phyloP scores from a whole-genome alignment of 2,797 vertebrate genomes.

The Platalea minor region DNA sequence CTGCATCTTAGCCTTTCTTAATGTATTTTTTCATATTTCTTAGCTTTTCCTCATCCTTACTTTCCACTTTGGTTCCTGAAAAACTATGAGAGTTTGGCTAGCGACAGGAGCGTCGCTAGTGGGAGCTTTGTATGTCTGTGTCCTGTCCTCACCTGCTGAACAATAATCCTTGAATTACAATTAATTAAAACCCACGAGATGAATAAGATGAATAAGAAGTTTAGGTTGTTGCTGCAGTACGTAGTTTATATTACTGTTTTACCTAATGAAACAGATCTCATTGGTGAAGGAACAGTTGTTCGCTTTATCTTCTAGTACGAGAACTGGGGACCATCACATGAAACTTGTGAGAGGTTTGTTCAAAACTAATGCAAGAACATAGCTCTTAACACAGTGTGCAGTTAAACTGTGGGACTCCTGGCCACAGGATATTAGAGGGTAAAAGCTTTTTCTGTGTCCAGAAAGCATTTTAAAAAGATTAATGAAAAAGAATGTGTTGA shows the following conservation, averaged over 20 bases:
- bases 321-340: neutral
- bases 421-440: neutral
- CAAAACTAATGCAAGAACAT: neutral
- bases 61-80: neutral
- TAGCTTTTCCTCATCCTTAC: neutral
- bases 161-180: neutral
- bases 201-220: neutral
- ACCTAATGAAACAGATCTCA: neutral
- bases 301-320: neutral
- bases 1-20: neutral
- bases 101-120: neutral
- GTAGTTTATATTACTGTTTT: neutral
- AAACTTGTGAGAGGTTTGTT: neutral
- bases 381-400: neutral
- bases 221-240: neutral
- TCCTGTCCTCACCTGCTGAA: neutral
- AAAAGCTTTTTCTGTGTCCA: neutral
- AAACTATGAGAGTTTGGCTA: neutral
- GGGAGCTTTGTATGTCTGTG: neutral
- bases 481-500: neutral
- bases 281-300: neutral
- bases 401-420: neutral
- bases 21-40: neutral
- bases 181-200: neutral
- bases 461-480: neutral